Base-by-base conservation (phyloP, 1,140 invertebrate species). In the Leptinotarsa texana region DNA sequence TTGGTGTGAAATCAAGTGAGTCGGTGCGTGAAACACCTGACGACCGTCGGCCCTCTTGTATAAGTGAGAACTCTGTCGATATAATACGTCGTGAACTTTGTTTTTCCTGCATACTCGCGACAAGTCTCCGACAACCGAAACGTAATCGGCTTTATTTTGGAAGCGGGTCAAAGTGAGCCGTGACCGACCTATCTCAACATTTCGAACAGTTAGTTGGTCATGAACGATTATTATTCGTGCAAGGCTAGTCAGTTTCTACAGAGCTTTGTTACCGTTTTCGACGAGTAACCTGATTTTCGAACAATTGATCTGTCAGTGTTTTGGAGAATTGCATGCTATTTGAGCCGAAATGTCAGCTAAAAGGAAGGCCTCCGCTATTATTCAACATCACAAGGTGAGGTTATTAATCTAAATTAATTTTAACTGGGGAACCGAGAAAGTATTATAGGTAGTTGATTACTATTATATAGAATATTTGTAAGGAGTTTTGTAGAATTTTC, bases 371-470 rank as follows among this genome's bases (percentile, higher is more conserved):
- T 88, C 87, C 82, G 87, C 88, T 82, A 87, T 88, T 82, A 88
- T 89, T 84, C 88, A 89, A 83, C 88, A 89, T 84, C 88, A 88
- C 84, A 89, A 89, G 88, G 88, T 89, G 85, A 87, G 81, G 65
- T 72, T 47, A 65, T 68, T 68, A 11, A 8, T 42, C 8, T 11
- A 42, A 11, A 42, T 42, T 11, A 11, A 11, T 42, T 11, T 8
- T 42, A 42, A 11, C 8, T 11, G 3, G 4, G 33, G 33, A 42
- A 42, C 33, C 33, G 8, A 42, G 33, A 42, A 42, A 11, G 8
- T 8, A 42, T 11, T 8, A 11, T 42, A 42, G 8, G 33, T 42
- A 42, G 33, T 42, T 42, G 33, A 42, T 42, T 11, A 42, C 8
- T 42, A 42, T 42, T 42, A 42, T 8, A 42, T 42, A 42, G 33